Evolutionary conservation across 2,888 invertebrate species (phyloP), one percentile per base, ranked within the genome.

Genomic region (Acrocyrtus sp.): DNA sequence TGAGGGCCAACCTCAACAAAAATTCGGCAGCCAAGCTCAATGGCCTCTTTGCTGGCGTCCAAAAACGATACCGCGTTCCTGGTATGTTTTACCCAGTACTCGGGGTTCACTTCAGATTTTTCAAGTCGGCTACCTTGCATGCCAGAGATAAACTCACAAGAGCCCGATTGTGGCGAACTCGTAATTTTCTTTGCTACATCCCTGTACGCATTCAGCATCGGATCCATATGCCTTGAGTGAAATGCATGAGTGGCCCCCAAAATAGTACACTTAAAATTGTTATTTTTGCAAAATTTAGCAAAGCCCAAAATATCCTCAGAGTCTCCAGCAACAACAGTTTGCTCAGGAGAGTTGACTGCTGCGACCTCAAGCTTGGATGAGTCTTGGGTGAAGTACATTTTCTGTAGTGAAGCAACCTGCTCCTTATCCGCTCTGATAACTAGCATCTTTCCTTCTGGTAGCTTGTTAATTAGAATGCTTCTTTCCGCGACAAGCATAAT

Each of bases 161-260:
- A n/a, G 17, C 17, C 17, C 10, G 8, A 15, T 21, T 54, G 29
- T 3, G 60, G 48, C 19, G 47, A 29, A 12, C 6, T 45, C 10
- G 29, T 29, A 22, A 48, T 17, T 3, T 5, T 21, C 10, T 27
- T 29, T 21, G 61, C 63, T 19, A 65, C 15, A 5, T 56, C 24
- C n/a, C 50, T 53, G 61, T 75, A 77, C 17, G 57, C 70, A 27
- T 65, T 41, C 8, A 77, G 19, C 26, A 74, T 68, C 1, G 50
- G 47, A 10, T 77, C 72, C 74, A 74, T 77, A 15, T 62, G 29
- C n/a, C 72, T 24, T 12, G 74, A 74, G 39, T 77, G 77, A 41
- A 72, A 77, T 1, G 74, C 74, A 54, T 74, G 74, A 1, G 72
- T 61, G 3, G 77, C 53, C 8, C 53, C 62, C 19, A 77, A 21